Evolutionary conservation across 2,797 vertebrate genomes (phyloP), one percentile per base, ranked within the genome.

Genomic region (Hypotaenidia okinawae): DNA sequence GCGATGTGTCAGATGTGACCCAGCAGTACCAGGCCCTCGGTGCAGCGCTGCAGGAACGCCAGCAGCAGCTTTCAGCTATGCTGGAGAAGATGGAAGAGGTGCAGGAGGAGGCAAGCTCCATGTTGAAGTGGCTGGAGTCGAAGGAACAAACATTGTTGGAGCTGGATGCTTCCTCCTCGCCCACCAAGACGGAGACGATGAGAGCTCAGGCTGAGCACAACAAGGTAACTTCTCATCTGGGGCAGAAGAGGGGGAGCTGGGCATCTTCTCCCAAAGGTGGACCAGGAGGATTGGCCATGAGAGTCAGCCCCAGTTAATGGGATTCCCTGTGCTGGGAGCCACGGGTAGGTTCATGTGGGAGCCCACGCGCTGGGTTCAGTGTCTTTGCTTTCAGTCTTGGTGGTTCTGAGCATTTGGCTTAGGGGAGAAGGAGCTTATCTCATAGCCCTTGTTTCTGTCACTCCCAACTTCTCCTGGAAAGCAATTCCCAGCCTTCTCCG

Each of bases 171-270:
- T 96, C 97, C 80, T 96, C 97, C 62, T 99, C 99, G 2, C 99
- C 99, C 73, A 98, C 99, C 84, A 99, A 98, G 91, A 98, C 99
- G 0, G 99, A 99, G 96, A 98, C 97, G 4, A 97, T 99, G 51
- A 98, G 98, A 45, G 99, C 98, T 61, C 99, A 99, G 97, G 99
- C 98, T 17, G 98, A 99, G 90, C 98, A 99, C 97, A 99, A 99
- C 98, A 99, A 99, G 99, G 99, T 99, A 94, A 77, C 23, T 16
- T 33, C 75, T 61, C 81, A 17, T 6, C 18, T 11, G 4, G 25
- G 15, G 49, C 4, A 0, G 6, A 54, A 49, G 51, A n/a, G 2
- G 0, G 4, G 59, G 33, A 3, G 72, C 3, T 1, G 1, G 70
- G 33, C 35, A 6, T 30, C n/a, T 41, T 7, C 37, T 47, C 49